phyloP scores from a whole-genome alignment of 2,888 invertebrate genomes.

The Lasioglossum calceatum region DNA sequence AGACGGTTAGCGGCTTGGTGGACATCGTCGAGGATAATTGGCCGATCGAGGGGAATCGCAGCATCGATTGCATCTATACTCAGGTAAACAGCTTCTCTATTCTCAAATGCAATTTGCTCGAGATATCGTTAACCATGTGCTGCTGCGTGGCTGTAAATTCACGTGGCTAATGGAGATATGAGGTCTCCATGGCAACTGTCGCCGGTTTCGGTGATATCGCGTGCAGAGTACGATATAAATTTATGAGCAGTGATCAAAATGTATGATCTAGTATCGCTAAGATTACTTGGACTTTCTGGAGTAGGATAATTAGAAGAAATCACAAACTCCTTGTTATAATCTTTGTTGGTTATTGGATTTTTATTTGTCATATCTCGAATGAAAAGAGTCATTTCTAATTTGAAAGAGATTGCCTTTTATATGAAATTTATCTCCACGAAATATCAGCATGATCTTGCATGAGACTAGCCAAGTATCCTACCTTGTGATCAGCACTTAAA shows the following conservation, averaged over 20 bases:
- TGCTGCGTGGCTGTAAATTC: neutral
- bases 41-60: slow-evolving; percentile 80
- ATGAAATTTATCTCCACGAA: neutral
- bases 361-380: neutral
- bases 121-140: neutral
- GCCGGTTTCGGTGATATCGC: neutral
- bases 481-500: no score
- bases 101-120: neutral
- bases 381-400: neutral
- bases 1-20: slow-evolving; percentile 82
- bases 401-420: neutral
- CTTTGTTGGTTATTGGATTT: no score
- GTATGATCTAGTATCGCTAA: neutral
- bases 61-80: slow-evolving; percentile 82
- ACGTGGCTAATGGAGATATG: neutral
- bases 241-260: neutral
- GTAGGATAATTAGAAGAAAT: no score
- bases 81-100: slow-evolving; percentile 73
- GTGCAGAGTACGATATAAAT: neutral
- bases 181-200: neutral
- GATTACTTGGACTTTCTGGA: neutral
- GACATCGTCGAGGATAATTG: slow-evolving; percentile 82
- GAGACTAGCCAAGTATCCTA: neutral
- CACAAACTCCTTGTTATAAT: no score
- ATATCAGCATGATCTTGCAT: neutral